Evolutionary conservation across 2,797 vertebrate species (phyloP), one percentile per base, ranked within the genome.

Genomic region (Clarias platycephalus): DNA sequence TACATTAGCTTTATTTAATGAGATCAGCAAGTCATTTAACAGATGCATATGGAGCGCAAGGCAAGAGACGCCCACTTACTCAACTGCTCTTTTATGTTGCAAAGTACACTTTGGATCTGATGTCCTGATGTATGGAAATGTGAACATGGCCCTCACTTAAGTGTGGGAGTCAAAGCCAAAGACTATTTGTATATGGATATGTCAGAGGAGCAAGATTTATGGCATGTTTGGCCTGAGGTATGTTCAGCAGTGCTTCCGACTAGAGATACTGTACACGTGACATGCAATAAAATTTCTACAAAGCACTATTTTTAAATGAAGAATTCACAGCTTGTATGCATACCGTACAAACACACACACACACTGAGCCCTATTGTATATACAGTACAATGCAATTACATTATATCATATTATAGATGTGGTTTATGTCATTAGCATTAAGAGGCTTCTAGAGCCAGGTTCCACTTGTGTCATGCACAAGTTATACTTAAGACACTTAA

Each of bases 1-100:
- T 97, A 96, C 96, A 97, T 98, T 97, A 97, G 96, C 96, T 96
- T 96, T 96, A 96, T 97, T 98, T 98, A 98, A 99, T 97, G 96
- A 98, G 96, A 97, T 96, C 94, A 94, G 95, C 88, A 95, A 96
- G 96, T 96, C 96, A 96, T 97, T 95, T 96, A 97, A 96, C 95
- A 96, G 96, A 97, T 96, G 95, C 96, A 96, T 94, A 95, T 96
- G 96, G 96, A 96, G 95, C 91, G 90, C 91, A 87, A 91, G 92
- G 91, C 91, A 85, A 88, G 87, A 88, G 91, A 83, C 87, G 85
- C 86, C 90, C 87, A 88, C 90, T 68, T 71, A 88, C 91, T 88
- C 86, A 84, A 85, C 78, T 66, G 53, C 80, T 84, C 86, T 83
- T 82, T 89, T 82, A 87, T 87, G 83, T 74, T 81, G 78, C 81